These are phyloP conservation scores for Salarias fasciatus DNA, from an alignment of 2,797 vertebrate genomes.

Conservation along the genomic window DNA sequence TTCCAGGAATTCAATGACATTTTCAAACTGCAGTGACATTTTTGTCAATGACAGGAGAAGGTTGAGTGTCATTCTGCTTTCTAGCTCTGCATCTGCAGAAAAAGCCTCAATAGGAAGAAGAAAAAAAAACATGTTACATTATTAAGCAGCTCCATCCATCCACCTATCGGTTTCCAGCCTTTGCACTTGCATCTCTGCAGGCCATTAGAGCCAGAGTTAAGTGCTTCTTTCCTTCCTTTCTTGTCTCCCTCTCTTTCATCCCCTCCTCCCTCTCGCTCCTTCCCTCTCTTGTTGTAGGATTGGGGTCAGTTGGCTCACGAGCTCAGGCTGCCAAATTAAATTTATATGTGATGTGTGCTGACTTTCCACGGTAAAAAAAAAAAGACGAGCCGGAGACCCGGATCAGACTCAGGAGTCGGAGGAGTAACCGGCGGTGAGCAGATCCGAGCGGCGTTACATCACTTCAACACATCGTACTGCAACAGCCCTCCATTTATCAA, in stretches of 20 bases:
- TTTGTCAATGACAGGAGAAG: slow-evolving; percentile 37
- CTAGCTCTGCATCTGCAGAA: slow-evolving; percentile 14
- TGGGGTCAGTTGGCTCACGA: slow-evolving; percentile 72
- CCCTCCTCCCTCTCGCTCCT: slow-evolving; percentile 34
- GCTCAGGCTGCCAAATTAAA: slow-evolving; percentile 68
- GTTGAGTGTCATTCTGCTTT: slow-evolving; percentile 42
- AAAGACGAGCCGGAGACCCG: background rate
- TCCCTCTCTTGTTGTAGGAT: slow-evolving; percentile 71
- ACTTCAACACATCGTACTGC: slow-evolving; percentile 1
- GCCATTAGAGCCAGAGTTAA: slow-evolving; percentile 72
- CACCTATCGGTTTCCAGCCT: slow-evolving; percentile 55
- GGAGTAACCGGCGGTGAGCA: slow-evolving; percentile 1
- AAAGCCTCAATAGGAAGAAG: slow-evolving; percentile 45
- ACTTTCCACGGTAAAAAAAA: slow-evolving; percentile 39
- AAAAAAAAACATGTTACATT: slow-evolving; percentile 64
- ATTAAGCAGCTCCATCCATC: slow-evolving; percentile 69
- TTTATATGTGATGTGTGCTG: slow-evolving; percentile 61
- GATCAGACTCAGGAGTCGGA: slow-evolving; percentile 26
- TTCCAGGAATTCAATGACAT: background rate
- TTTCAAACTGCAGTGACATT: background rate
- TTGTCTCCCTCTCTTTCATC: slow-evolving; percentile 35
- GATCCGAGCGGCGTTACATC: slow-evolving; percentile 21
- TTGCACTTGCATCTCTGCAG: slow-evolving; percentile 63
- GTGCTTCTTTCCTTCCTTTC: slow-evolving; percentile 65
- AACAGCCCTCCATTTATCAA: slow-evolving; percentile 2